A percentile compares a stretch with the other conserved stretches of the same genome.
These are phyloP conservation scores for Kryptopterus vitreolus DNA, from an alignment of 2,797 vertebrate species.

Conservation along the genomic window DNA sequence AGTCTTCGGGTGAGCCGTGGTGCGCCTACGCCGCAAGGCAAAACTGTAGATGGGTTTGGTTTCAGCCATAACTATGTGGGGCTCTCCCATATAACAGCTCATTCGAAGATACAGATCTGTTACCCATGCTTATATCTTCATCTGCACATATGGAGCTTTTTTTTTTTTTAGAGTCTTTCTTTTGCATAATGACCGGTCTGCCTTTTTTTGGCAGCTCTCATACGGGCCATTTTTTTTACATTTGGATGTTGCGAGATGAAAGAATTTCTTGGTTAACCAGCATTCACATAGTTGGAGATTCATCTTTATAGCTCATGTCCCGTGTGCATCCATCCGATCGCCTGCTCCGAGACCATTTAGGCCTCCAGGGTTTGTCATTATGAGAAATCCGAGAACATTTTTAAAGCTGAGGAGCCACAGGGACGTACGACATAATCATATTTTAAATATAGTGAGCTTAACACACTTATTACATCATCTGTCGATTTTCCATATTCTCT, in stretches of 20 bases:
- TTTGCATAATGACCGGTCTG: conserved; percentile 16
- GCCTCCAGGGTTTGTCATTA: conserved; percentile 6
- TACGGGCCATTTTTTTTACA: not conserved
- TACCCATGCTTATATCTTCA: conserved; percentile 52
- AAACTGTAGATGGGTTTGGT: conserved; percentile 63
- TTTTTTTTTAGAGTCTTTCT: conserved; percentile 25
- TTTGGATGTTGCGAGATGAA: not conserved
- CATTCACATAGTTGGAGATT: conserved; percentile 30
- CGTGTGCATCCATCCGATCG: not conserved
- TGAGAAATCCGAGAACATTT: conserved; percentile 7
- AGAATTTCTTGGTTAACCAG: conserved; percentile 20
- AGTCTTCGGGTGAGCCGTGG: conserved; percentile 48
- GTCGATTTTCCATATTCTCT: conserved; percentile 7
- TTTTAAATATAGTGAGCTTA: conserved; percentile 9
- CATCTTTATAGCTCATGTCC: conserved; percentile 32
- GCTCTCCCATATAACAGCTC: conserved; percentile 43
- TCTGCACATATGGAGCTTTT: conserved; percentile 27
- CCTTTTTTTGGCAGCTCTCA: conserved; percentile 6
- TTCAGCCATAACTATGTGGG: conserved; percentile 58
- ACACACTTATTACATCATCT: conserved; percentile 8
- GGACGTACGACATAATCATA: conserved; percentile 9
- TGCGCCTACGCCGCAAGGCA: conserved; percentile 52
- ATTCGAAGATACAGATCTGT: conserved; percentile 63
- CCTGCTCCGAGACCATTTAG: conserved; percentile 27
- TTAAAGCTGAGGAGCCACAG: conserved; percentile 4